These are phyloP conservation scores for Mesoclemmys tuberculata DNA, from an alignment of 2,113 vertebrate species.

Conservation along the genomic window DNA sequence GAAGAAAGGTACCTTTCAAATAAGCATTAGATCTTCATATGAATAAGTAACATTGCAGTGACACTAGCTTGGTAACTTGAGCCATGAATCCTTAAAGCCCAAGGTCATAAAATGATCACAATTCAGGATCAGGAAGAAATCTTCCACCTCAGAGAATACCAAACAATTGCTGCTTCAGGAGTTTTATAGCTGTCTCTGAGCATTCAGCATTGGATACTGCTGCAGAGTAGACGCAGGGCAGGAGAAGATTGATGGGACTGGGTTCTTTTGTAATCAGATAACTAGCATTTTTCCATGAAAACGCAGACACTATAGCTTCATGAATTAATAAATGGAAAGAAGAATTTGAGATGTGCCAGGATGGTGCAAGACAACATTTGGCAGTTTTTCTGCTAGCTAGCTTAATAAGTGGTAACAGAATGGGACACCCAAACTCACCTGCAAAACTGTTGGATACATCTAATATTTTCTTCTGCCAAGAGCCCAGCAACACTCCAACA, in stretches of 20 bases:
- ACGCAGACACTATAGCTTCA: not conserved
- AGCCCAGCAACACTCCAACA: conserved; percentile 95
- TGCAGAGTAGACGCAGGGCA: not conserved
- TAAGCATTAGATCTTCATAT: not conserved
- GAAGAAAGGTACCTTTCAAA: not conserved
- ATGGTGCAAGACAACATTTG: fast-evolving
- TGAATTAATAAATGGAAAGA: fast-evolving
- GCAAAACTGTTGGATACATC: conserved; percentile 99
- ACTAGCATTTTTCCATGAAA: not conserved
- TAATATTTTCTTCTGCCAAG: conserved; percentile 97
- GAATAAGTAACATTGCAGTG: not conserved
- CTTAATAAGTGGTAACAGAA: not conserved
- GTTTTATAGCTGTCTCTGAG: fast-evolving
- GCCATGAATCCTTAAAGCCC: not conserved
- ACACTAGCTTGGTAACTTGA: not conserved
- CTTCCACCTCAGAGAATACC: not conserved
- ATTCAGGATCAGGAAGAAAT: not conserved
- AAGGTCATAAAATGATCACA: not conserved
- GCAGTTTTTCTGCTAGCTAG: not conserved
- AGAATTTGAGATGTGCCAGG: not conserved
- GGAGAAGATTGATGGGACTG: not conserved
- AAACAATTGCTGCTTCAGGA: fast-evolving
- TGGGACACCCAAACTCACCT: conserved; percentile 76
- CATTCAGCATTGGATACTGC: fast-evolving
- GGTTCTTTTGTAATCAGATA: not conserved